Conservation (phyloP, 2,888 invertebrate species). For the Pristionchus exspectatus region DNA sequence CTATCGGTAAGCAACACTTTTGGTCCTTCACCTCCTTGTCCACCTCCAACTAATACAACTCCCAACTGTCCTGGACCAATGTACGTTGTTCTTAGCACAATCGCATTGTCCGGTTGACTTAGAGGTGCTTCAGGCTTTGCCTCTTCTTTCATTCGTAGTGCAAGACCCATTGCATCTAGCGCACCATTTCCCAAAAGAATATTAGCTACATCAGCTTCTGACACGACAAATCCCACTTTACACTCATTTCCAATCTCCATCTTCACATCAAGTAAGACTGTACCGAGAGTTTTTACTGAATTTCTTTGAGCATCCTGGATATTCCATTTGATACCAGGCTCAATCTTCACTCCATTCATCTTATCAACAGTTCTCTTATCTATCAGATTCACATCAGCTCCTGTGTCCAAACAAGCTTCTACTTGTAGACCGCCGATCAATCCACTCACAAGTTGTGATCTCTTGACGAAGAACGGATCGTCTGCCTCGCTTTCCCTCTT, state of each 20-base stretch:
- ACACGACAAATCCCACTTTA: background rate
- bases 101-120: background rate
- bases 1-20: background rate
- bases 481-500: background rate
- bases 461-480: background rate
- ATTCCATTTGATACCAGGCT: background rate
- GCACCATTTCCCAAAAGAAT: background rate
- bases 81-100: background rate
- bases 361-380: background rate
- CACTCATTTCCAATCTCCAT: background rate
- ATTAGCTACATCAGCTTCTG: background rate
- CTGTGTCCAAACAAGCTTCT: background rate
- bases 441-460: background rate
- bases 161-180: background rate
- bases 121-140: background rate
- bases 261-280: background rate
- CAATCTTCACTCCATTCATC: background rate
- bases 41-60: background rate
- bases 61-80: background rate
- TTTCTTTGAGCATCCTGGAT: background rate
- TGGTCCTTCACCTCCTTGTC: background rate
- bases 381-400: background rate
- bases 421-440: background rate
- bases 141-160: background rate
- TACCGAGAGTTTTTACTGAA: background rate